Evolutionary conservation across 2,797 vertebrate species (phyloP).

Genomic region (Gallinago nigripennis): DNA sequence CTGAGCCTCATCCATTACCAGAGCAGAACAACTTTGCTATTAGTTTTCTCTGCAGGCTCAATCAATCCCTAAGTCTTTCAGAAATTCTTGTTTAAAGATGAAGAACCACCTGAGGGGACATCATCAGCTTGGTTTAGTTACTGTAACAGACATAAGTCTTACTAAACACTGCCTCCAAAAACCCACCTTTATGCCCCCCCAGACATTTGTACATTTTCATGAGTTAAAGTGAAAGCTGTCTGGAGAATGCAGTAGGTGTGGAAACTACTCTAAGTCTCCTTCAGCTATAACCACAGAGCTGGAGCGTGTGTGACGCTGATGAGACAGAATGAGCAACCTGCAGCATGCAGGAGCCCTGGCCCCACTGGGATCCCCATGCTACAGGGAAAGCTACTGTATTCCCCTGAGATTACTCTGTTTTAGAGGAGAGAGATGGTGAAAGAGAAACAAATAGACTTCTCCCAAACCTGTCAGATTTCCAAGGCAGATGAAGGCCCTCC

Average conservation of each 20-base stretch:
- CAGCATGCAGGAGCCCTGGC: neutral
- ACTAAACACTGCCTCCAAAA: neutral
- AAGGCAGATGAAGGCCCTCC: neutral
- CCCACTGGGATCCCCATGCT: neutral
- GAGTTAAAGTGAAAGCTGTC: neutral
- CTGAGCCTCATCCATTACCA: neutral
- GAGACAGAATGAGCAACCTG: neutral
- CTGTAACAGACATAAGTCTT: neutral
- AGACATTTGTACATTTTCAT: neutral
- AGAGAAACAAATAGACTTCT: neutral
- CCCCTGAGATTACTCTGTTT: neutral
- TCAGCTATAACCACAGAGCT: neutral
- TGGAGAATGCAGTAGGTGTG: neutral
- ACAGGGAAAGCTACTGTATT: neutral
- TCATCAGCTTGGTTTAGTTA: neutral
- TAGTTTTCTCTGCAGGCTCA: neutral
- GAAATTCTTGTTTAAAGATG: neutral
- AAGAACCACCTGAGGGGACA: neutral
- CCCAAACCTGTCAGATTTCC: neutral
- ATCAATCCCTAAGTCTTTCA: neutral
- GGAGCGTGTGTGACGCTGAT: neutral
- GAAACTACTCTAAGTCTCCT: neutral
- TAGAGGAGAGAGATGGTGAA: neutral
- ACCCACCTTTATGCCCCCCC: neutral
- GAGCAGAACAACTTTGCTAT: neutral